Evolutionary conservation across 2,888 invertebrate genomes (phyloP), one percentile per base, ranked within the genome.

Genomic region (Zaprionus lineosus): DNA sequence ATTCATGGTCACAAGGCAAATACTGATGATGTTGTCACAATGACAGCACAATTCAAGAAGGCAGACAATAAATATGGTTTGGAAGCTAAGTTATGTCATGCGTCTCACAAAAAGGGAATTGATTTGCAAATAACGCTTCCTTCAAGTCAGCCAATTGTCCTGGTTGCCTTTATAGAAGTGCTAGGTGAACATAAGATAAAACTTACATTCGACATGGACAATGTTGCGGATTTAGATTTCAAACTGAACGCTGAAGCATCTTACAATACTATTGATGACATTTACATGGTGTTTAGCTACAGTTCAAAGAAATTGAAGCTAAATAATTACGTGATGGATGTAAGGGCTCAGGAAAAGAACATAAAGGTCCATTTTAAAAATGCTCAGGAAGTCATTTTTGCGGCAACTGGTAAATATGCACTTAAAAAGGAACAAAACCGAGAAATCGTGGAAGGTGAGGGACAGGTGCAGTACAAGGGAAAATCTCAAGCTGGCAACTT

Each of bases 391-490:
- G 92, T 94, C 46, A 86, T 95, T 5, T 81, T 95, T 1, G 92
- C 93, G 76, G 95, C 96, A 71, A 93, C 93, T 83, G 94, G 94
- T 1, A 93, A 92, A 3, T 95, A 94, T 88, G 92, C 92, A 58
- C 92, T 93, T 59, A 94, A 94, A 67, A 93, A 93, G 55, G 94
- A 95, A 86, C 93, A 92, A 21, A 92, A 93, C 8, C 95, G 95
- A 86, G 91, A 92, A 44, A 93, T 94, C 48, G 91, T 95, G 4
- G 95, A 96, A 86, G 96, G 95, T 0, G 93, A 93, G 4, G 96
- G 96, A 1, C 92, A 92, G 29, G 91, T 95, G 9, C 94, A 93
- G 76, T 91, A 94, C n/a, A 92, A 92, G 48, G 94, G 94, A 1
- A 92, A 93, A 47, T 91, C 92, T 57, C 93, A 93, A 69, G 92